Conservation (phyloP, 1,140 invertebrate species). For the Neodiprion virginianus region DNA sequence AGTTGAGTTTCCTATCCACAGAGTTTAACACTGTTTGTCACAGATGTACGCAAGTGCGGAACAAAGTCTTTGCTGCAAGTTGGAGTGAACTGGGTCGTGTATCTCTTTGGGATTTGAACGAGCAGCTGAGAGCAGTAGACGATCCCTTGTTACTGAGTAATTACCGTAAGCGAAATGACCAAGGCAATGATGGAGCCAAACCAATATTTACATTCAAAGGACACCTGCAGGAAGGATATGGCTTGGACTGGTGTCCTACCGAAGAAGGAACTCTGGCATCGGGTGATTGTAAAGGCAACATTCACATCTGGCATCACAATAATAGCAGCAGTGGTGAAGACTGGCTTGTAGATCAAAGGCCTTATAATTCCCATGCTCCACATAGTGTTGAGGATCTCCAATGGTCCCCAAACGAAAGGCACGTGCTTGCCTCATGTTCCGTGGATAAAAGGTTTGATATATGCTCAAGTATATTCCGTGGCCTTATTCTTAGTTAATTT, state of each 20-base stretch:
- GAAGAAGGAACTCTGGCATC: constrained; percentile 83
- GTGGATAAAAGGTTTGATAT: constrained; percentile 79
- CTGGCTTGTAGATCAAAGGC: constrained; percentile 90
- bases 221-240: constrained; percentile 93
- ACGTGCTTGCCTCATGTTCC: constrained; percentile 95
- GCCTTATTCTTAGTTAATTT: neutral
- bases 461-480: constrained; percentile 7
- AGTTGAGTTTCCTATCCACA: too few relatives aligned
- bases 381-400: constrained; percentile 96
- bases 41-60: constrained; percentile 47
- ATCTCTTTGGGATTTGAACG: constrained; percentile 88
- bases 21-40: too few relatives aligned
- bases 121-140: constrained; percentile 80
- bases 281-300: constrained; percentile 89
- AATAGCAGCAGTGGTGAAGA: constrained; percentile 66
- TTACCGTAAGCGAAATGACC: constrained; percentile 67
- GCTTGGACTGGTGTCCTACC: constrained; percentile 89
- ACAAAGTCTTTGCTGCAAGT: constrained; percentile 77
- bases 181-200: constrained; percentile 61
- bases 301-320: constrained; percentile 90
- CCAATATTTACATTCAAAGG: constrained; percentile 90
- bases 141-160: constrained; percentile 67
- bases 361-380: constrained; percentile 84
- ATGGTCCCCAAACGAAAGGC: constrained; percentile 96
- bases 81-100: constrained; percentile 95